Base-by-base conservation (phyloP, 1,140 invertebrate species). In the Drosophila ambigua region DNA sequence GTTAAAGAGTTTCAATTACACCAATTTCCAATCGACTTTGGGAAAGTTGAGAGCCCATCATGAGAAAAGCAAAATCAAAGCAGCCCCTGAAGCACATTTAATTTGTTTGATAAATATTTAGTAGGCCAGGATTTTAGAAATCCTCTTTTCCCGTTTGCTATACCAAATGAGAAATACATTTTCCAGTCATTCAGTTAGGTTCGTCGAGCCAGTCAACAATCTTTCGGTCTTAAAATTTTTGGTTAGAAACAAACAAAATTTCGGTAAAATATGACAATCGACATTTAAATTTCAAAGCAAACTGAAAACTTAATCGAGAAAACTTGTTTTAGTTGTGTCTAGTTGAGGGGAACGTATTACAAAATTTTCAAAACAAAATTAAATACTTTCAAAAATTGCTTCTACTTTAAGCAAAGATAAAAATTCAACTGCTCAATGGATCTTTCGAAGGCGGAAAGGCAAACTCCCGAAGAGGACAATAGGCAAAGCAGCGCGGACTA, bases 1-100 rank as follows among this genome's bases (percentile, higher is more conserved):
- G 72, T 88, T 87, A 87, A 87, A 88, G 79, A 48, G 79, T 79
- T 83, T 87, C 83, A 88, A 87, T 87, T 87, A 87, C 76, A 88
- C 53, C 75, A 88, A 87, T 87, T 87, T 35, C 58, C 63, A 35
- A 41, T 46, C 13, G 58, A 52, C 41, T 73, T 68, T 66, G 78
- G 50, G 78, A 80, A 81, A 81, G 75, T 77, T 77, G 44, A 16
- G 16, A 41, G 62, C 53, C 51, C 43, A 60, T 66, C 73, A 61
- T 60, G 58, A 57, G 60, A 67, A 77, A 62, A 39, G 23, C 7
- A 35, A 59, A 11, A 44, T 4, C 8, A 31, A 44, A 62, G 53
- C 41, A 46, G n/a, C 31, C 31, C 9, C 15, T 13, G 16, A 11
- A 11, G 41, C 15, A 39, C 9, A 15, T 24, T n/a, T 1, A 20